phyloP scores from a whole-genome alignment of 2,113 vertebrate genomes.

The Copsychus sechellarum region DNA sequence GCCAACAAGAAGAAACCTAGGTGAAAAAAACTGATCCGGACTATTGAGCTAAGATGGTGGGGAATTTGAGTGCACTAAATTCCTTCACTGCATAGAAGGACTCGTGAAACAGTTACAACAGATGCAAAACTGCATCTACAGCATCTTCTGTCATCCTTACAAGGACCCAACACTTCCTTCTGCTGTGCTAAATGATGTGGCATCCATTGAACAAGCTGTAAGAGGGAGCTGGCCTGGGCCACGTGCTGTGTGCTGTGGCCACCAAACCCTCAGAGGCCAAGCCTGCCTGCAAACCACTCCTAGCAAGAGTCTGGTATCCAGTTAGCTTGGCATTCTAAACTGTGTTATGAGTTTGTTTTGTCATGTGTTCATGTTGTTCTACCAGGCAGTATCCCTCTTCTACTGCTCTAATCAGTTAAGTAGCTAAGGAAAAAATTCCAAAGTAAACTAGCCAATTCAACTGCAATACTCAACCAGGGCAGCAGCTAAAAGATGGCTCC shows the following conservation, averaged over 20 bases:
- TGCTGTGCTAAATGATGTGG: slow-evolving; percentile 47
- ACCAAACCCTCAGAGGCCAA: slow-evolving; percentile 49
- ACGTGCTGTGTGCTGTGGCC: background rate
- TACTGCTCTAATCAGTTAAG: background rate
- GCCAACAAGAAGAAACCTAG: slow-evolving; percentile 55
- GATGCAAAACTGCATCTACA: background rate
- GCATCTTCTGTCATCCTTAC: slow-evolving; percentile 22
- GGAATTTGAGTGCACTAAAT: slow-evolving; percentile 41
- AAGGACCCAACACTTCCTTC: slow-evolving; percentile 48
- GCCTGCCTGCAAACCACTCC: background rate
- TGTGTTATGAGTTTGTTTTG: slow-evolving; percentile 63
- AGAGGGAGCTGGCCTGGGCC: slow-evolving; percentile 61
- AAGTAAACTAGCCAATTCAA: background rate
- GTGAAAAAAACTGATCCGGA: background rate
- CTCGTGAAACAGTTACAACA: background rate
- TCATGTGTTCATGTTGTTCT: slow-evolving; percentile 54
- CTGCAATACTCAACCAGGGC: background rate
- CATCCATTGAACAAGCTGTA: slow-evolving; percentile 60
- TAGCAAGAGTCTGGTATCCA: slow-evolving; percentile 24
- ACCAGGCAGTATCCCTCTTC: slow-evolving; percentile 65
- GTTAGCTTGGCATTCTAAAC: slow-evolving; percentile 55
- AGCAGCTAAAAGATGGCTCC: background rate
- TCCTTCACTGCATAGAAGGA: slow-evolving; percentile 50
- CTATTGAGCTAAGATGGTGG: background rate
- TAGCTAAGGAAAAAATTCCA: background rate